These are phyloP conservation scores for Notolabrus celidotus DNA, from an alignment of 2,797 vertebrate species.

Conservation along the genomic window DNA sequence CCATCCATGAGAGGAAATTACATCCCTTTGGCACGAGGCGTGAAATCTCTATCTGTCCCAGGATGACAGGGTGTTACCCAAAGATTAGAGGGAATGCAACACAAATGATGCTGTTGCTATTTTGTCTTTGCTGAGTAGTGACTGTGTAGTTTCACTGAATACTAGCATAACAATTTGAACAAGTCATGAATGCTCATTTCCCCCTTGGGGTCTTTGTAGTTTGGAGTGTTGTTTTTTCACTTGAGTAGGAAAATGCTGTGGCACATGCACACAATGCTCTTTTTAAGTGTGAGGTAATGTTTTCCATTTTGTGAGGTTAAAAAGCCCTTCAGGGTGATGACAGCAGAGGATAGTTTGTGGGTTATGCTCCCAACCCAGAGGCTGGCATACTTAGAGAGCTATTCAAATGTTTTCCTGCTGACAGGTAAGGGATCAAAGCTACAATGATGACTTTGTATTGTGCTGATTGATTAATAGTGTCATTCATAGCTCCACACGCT, in stretches of 20 bases:
- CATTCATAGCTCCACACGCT: slow-evolving; percentile 37
- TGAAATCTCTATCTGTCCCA: slow-evolving; percentile 50
- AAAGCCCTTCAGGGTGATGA: slow-evolving; percentile 5
- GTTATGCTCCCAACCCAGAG: background rate
- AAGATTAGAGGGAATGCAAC: slow-evolving; percentile 50
- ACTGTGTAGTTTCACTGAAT: slow-evolving; percentile 39
- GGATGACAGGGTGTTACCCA: slow-evolving; percentile 54
- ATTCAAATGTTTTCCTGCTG: slow-evolving; percentile 33
- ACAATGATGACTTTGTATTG: slow-evolving; percentile 21
- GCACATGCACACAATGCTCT: slow-evolving; percentile 41
- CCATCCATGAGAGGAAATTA: slow-evolving; percentile 59
- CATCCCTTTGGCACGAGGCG: slow-evolving; percentile 51
- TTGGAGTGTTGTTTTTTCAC: slow-evolving; percentile 32
- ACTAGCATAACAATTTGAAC: slow-evolving; percentile 7
- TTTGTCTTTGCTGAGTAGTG: slow-evolving; percentile 25
- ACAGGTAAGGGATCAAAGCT: slow-evolving; percentile 41
- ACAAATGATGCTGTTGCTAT: slow-evolving; percentile 34
- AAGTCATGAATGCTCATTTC: slow-evolving; percentile 11
- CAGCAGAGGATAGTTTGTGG: slow-evolving; percentile 8
- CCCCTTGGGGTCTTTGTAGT: background rate
- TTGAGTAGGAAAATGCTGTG: slow-evolving; percentile 15
- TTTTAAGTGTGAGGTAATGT: slow-evolving; percentile 28
- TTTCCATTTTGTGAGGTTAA: slow-evolving; percentile 43
- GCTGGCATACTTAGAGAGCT: background rate
- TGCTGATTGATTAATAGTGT: slow-evolving; percentile 4